Percentiles rank a stretch among this genome's conserved stretches.
Evolutionary conservation across 2,888 invertebrate genomes (phyloP).

Genomic region (Chrysolina americana): DNA sequence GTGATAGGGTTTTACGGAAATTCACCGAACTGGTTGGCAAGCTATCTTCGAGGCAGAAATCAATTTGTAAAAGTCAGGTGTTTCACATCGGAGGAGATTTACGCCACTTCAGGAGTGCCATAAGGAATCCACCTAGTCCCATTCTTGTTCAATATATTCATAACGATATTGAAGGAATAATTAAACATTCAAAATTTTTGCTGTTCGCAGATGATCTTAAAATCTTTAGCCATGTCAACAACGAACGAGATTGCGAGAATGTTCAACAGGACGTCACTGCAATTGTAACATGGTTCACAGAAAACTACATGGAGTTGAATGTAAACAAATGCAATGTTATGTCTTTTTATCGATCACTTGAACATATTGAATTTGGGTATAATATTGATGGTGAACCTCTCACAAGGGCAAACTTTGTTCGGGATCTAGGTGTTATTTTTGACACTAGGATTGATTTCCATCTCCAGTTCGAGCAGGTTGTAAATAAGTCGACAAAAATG

Average conservation of each 20-base stretch:
- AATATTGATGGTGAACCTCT: constrained; percentile 19
- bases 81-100: no score
- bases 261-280: no score
- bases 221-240: no score
- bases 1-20: constrained; percentile 1
- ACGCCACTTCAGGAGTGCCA: not conserved
- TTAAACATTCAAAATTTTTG: no score
- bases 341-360: constrained; percentile 18
- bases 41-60: no score
- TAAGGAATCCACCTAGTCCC: constrained; percentile 16
- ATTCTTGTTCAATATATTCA: constrained; percentile 16
- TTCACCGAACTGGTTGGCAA: not conserved
- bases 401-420: constrained; percentile 10
- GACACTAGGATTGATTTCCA: constrained; percentile 12
- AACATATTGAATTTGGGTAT: constrained; percentile 7
- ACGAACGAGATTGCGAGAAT: no score
- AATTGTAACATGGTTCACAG: not conserved
- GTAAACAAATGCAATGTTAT: no score
- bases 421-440: constrained; percentile 11
- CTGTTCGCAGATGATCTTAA: no score
- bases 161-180: constrained; percentile 10
- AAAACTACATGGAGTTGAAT: constrained; percentile 9
- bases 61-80: no score
- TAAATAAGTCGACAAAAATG: constrained; percentile 19
- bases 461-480: constrained; percentile 5